Conservation (phyloP, 2,888 invertebrate species). For the Dynastes hyllus region DNA sequence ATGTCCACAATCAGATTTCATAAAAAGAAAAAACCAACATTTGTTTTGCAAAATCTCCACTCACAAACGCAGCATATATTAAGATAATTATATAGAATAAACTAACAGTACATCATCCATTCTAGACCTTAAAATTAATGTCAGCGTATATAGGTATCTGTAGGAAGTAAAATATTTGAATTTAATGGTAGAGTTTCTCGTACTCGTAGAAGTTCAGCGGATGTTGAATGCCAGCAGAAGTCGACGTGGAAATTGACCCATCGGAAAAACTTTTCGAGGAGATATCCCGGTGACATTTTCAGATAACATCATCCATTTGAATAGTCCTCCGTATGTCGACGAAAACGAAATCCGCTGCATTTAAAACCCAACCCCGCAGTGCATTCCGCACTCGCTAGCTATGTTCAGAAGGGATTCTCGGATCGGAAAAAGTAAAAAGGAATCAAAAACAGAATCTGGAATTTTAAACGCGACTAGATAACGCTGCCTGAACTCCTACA, state of each 20-base stretch:
- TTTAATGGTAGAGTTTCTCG: background rate
- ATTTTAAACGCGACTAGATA: background rate
- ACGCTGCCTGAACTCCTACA: background rate
- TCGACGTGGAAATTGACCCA: conserved; percentile 21
- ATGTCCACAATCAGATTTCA: too few relatives aligned
- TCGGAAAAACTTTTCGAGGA: conserved; percentile 15
- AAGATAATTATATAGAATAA: too few relatives aligned
- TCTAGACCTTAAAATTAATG: background rate
- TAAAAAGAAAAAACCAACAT: too few relatives aligned
- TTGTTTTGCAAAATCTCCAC: too few relatives aligned
- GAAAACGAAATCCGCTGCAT: background rate
- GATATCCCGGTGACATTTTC: conserved; percentile 10
- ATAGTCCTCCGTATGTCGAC: background rate
- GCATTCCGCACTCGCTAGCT: background rate
- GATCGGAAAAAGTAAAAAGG: conserved; percentile 6
- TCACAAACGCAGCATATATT: too few relatives aligned
- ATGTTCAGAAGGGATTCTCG: background rate
- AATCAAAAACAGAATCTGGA: background rate
- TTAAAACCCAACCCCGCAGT: conserved; percentile 7
- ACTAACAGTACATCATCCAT: background rate
- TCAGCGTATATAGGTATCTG: background rate
- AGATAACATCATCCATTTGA: conserved; percentile 27
- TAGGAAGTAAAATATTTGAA: conserved; percentile 13
- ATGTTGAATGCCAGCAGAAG: background rate
- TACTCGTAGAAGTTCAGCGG: background rate